A percentile compares a stretch with the other conserved stretches of the same genome.
Conservation (phyloP, 2,888 invertebrate species). For the Diplolepis rosae region DNA sequence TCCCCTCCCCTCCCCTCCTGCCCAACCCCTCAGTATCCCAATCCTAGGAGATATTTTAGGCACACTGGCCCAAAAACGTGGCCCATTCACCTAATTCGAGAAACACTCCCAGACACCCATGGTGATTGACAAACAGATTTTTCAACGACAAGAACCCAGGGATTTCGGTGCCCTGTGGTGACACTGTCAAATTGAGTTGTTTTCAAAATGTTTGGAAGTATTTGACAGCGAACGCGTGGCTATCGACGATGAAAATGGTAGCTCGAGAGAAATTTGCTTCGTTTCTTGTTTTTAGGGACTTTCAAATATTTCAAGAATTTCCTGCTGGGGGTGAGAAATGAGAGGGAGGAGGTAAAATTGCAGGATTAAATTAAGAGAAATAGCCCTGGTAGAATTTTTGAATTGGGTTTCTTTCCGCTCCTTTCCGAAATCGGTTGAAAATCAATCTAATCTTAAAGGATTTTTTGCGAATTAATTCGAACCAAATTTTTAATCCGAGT, state of each 20-base stretch:
- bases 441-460: too few relatives aligned
- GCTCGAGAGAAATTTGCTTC: neutral
- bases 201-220: constrained; percentile 64
- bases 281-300: neutral
- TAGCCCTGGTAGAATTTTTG: too few relatives aligned
- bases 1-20: constrained; percentile 31
- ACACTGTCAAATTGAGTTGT: constrained; percentile 55
- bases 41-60: neutral
- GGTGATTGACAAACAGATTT: constrained; percentile 43
- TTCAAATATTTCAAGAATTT: neutral
- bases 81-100: neutral
- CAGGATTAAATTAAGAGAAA: too few relatives aligned
- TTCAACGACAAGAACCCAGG: constrained; percentile 30
- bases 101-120: neutral
- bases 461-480: too few relatives aligned
- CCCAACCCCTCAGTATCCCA: neutral
- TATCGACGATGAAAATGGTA: constrained; percentile 11
- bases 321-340: too few relatives aligned
- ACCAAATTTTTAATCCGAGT: too few relatives aligned
- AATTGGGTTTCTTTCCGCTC: too few relatives aligned
- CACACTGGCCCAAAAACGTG: constrained; percentile 1
- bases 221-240: constrained; percentile 62
- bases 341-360: too few relatives aligned
- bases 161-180: constrained; percentile 41
- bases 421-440: too few relatives aligned